Conservation (phyloP, 2,888 invertebrate species). For the Unio delphinus region DNA sequence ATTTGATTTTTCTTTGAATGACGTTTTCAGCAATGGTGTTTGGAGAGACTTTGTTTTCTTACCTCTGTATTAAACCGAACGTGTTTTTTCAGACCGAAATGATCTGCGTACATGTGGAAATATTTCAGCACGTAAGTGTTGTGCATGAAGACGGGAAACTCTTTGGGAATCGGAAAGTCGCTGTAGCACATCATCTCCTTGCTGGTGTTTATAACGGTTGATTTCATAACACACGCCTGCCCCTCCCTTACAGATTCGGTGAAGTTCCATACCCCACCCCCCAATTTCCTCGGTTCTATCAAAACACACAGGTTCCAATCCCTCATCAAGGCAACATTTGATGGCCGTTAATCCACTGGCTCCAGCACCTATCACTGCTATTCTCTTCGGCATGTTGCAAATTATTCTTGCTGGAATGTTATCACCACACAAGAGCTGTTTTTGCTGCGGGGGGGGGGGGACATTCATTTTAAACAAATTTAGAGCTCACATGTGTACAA, state of each 20-base stretch:
- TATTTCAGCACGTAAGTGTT: constrained; percentile 64
- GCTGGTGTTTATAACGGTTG: constrained; percentile 66
- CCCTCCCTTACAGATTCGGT: constrained; percentile 46
- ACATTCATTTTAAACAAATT: no score
- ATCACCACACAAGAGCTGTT: no score
- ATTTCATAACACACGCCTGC: constrained; percentile 63
- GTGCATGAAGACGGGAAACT: constrained; percentile 70
- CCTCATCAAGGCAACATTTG: constrained; percentile 64
- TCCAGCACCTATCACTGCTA: constrained; percentile 61
- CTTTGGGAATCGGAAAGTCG: constrained; percentile 68
- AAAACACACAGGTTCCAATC: constrained; percentile 60
- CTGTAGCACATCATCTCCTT: constrained; percentile 70
- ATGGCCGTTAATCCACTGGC: constrained; percentile 61
- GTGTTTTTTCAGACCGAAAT: constrained; percentile 59
- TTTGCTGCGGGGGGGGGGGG: no score
- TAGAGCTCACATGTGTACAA: no score
- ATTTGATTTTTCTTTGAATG: not conserved
- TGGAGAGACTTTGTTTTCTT: constrained; percentile 5
- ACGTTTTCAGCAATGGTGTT: not conserved
- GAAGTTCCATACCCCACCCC: constrained; percentile 64
- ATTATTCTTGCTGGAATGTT: no score
- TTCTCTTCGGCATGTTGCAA: constrained; percentile 27
- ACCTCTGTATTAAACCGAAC: constrained; percentile 63
- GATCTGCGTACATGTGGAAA: constrained; percentile 65
- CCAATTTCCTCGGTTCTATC: constrained; percentile 56